Evolutionary conservation across 2,113 vertebrate genomes (phyloP).

Genomic region (Vulpes vulpes): DNA sequence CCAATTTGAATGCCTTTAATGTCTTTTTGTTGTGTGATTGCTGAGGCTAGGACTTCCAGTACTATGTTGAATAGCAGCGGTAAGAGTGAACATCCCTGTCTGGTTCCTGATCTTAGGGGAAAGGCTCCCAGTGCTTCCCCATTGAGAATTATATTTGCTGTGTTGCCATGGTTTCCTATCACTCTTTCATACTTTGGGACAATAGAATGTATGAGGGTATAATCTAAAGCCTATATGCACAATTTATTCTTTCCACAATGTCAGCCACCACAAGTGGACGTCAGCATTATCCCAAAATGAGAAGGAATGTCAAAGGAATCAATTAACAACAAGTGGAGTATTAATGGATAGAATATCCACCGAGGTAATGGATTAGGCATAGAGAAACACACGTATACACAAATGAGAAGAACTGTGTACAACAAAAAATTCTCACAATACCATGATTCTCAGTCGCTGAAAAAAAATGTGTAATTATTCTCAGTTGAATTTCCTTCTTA

Average conservation of each 20-base stretch:
- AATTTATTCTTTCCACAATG: not conserved
- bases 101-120: too few species aligned
- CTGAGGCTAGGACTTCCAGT: too few species aligned
- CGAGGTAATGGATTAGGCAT: not conserved
- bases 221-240: not conserved
- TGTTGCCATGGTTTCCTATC: not conserved
- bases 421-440: not conserved
- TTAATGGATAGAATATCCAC: not conserved
- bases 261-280: not conserved
- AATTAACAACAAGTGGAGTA: not conserved
- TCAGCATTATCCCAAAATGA: constrained; percentile 22
- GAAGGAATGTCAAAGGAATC: not conserved
- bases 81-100: too few species aligned
- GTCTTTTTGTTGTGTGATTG: too few species aligned
- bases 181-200: not conserved
- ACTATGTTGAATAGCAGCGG: too few species aligned
- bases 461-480: not conserved
- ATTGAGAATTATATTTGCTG: too few species aligned
- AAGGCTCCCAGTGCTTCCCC: too few species aligned
- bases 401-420: not conserved
- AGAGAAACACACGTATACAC: not conserved
- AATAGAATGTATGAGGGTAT: not conserved
- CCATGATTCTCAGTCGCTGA: not conserved
- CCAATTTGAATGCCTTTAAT: too few species aligned
- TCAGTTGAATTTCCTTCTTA: not conserved